Evolutionary conservation across 2,888 invertebrate genomes (phyloP), one percentile per base, ranked within the genome.

Genomic region (Lysandra coridon): DNA sequence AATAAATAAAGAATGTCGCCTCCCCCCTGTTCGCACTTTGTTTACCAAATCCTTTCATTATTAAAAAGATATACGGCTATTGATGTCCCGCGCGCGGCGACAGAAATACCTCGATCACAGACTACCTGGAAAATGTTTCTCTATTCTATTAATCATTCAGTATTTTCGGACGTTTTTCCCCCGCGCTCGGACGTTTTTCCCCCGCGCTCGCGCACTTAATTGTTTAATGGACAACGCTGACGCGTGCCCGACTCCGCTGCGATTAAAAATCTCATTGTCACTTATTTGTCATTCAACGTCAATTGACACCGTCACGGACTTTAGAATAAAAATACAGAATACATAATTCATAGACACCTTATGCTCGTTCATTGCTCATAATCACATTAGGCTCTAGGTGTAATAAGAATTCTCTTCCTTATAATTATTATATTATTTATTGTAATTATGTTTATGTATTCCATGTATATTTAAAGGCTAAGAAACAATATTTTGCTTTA

Each of bases 1-100:
- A 83, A 85, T 84, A 85, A 85, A 84, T 83, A 84, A 83, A 84
- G 81, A 81, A 83, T 82, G 81, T 82, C 81, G 37, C 81, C 83
- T 73, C 82, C 79, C 80, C 80, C 84, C 84, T 83, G 83, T 85
- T 86, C 85, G 86, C 86, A 87, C 87, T 90, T 86, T 89, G 91
- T 89, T 90, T 88, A 87, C 87, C 83, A 89, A 94, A 93, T 90
- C 91, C 92, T 89, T 93, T 87, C 89, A 94, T 94, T 93, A 93
- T 92, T 92, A 92, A 93, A 92, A 92, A 91, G 90, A 90, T 88
- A 89, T 49, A 49, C 86, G 81, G 83, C 86, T 88, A 92, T 91
- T 88, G 92, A 83, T 83, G 91, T 83, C 73, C 79, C 82, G 79
- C n/a, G 14, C 80, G 80, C 80, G 83, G 85, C 88, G 90, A 90